These are phyloP conservation scores for Aplysina aerophoba DNA, from an alignment of 37 sponge, comb jelly and placozoan species.

Conservation along the genomic window DNA sequence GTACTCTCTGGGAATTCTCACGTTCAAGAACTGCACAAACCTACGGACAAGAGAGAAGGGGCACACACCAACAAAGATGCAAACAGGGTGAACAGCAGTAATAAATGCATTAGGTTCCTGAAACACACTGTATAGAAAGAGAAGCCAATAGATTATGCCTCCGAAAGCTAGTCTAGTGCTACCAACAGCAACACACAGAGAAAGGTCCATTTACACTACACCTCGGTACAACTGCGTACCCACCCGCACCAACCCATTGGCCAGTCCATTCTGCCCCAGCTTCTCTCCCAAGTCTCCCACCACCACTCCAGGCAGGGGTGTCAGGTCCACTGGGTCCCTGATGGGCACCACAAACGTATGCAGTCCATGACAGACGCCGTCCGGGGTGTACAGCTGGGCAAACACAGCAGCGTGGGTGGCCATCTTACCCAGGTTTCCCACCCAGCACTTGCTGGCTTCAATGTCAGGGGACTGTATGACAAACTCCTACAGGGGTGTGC, in stretches of 20 bases:
- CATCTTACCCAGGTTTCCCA: constrained; percentile 81
- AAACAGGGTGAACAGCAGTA: not conserved
- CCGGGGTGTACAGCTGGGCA: constrained; percentile 93
- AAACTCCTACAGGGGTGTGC: constrained; percentile 75
- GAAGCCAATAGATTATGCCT: no score
- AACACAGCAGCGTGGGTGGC: constrained; percentile 90
- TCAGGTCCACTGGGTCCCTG: constrained; percentile 72
- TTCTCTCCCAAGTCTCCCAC: constrained; percentile 96
- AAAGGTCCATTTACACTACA: no score
- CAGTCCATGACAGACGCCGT: constrained; percentile 90
- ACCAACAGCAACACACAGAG: not conserved
- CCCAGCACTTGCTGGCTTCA: constrained; percentile 95
- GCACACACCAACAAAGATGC: not conserved
- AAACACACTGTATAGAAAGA: no score
- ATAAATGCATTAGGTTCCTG: no score
- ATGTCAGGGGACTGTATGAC: constrained; percentile 91
- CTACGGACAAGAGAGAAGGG: constrained; percentile 42
- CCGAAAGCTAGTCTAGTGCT: not conserved
- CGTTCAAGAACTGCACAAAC: constrained; percentile 72
- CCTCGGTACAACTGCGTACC: no score
- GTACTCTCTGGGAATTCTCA: constrained; percentile 82
- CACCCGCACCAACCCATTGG: constrained; percentile 78
- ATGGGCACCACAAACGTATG: constrained; percentile 92
- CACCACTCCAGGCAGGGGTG: constrained; percentile 79
- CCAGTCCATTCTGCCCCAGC: constrained; percentile 86